These are phyloP conservation scores for Maniola hyperantus DNA, from an alignment of 2,888 invertebrate genomes.

Conservation along the genomic window DNA sequence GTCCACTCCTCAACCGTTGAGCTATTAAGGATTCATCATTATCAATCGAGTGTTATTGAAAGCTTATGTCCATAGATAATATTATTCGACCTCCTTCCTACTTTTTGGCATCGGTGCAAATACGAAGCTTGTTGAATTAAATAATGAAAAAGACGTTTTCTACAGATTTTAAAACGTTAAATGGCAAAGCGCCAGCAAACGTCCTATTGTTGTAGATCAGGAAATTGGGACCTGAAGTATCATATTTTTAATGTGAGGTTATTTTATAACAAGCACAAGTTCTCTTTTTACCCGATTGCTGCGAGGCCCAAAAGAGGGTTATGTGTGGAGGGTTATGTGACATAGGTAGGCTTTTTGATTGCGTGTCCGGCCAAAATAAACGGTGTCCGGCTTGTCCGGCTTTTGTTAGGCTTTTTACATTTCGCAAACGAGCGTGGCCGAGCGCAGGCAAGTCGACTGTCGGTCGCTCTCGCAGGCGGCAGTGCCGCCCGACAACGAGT, in stretches of 20 bases:
- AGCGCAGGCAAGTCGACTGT: no score
- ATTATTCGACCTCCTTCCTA: conserved; percentile 44
- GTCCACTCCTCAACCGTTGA: no score
- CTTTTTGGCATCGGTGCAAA: conserved; percentile 71
- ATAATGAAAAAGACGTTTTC: conserved; percentile 72
- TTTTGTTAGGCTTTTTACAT: no score
- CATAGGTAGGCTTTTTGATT: no score
- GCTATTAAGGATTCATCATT: no score
- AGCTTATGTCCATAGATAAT: background rate
- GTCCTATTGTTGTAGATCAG: conserved; percentile 16
- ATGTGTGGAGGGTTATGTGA: no score
- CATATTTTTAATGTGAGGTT: conserved; percentile 13
- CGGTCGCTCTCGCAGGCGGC: no score
- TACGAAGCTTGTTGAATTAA: conserved; percentile 75
- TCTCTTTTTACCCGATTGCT: background rate
- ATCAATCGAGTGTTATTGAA: background rate
- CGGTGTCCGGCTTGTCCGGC: no score
- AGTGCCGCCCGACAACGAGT: no score
- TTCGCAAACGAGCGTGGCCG: no score
- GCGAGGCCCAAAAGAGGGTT: no score
- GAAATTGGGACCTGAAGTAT: conserved; percentile 17
- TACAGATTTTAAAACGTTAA: conserved; percentile 67
- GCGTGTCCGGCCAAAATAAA: no score
- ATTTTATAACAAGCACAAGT: conserved; percentile 6
- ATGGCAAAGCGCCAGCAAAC: conserved; percentile 64